Evolutionary conservation across 1,140 invertebrate species (phyloP).

Genomic region (Aphelenchoides avenae): DNA sequence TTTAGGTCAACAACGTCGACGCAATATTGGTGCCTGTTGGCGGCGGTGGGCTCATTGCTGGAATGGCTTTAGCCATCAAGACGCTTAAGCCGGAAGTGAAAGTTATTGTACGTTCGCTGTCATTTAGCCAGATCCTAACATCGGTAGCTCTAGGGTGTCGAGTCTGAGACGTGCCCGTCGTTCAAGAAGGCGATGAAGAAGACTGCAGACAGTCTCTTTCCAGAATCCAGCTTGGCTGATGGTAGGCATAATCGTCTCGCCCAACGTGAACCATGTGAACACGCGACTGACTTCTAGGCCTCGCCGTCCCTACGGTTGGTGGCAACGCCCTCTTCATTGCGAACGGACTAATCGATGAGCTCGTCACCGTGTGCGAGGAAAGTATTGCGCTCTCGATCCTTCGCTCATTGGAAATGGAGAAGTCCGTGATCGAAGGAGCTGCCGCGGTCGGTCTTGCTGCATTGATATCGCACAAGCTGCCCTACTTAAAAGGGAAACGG

Average conservation of each 20-base stretch:
- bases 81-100: conserved; percentile 72
- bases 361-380: conserved; percentile 68
- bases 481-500: conserved; percentile 80
- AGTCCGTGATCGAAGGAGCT: conserved; percentile 79
- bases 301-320: conserved; percentile 82
- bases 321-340: conserved; percentile 80
- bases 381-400: conserved; percentile 80
- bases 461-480: conserved; percentile 74
- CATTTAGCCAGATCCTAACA: no score
- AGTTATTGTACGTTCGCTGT: conserved; percentile 66
- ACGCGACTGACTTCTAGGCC: conserved; percentile 56
- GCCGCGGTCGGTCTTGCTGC: conserved; percentile 81
- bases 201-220: conserved; percentile 62
- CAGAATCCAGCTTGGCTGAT: conserved; percentile 76
- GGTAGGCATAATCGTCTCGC: no score
- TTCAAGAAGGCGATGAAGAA: conserved; percentile 72
- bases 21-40: conserved; percentile 74
- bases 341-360: conserved; percentile 73
- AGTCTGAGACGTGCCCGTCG: conserved; percentile 81
- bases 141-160: no score
- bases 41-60: conserved; percentile 81
- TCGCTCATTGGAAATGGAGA: conserved; percentile 73
- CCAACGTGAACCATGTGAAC: no score
- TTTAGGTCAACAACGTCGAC: conserved; percentile 61
- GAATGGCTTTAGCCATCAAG: conserved; percentile 79